Percentiles rank a stretch among this genome's conserved stretches.
phyloP scores from a whole-genome alignment of 2,797 vertebrate species.

The Acanthurus leucopareius region DNA sequence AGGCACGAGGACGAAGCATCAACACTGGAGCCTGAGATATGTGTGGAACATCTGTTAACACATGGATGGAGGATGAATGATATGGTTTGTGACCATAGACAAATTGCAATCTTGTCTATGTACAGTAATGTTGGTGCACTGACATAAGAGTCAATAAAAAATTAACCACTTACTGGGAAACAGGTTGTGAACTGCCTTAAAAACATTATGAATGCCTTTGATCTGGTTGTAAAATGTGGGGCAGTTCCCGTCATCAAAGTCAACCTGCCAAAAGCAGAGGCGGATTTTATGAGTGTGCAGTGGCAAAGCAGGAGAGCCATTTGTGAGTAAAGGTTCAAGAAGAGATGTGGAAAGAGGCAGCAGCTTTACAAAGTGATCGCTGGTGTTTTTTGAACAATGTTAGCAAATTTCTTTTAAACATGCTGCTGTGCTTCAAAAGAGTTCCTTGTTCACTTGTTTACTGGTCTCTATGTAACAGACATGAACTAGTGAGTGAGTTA shows the following conservation, averaged over 20 bases:
- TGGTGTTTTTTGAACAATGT: too few relatives aligned
- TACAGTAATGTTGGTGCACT: not conserved
- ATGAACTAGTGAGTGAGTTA: not conserved
- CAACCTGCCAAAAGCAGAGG: constrained; percentile 76
- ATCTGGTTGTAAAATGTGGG: constrained; percentile 88
- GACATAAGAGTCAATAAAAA: not conserved
- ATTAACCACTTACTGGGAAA: constrained; percentile 75
- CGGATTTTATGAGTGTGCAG: not conserved
- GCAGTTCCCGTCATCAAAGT: constrained; percentile 90
- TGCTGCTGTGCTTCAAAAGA: not conserved
- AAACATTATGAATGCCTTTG: constrained; percentile 86
- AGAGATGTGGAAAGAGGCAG: not conserved
- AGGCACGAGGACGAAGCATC: constrained; percentile 89
- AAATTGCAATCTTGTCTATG: not conserved
- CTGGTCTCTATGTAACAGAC: not conserved
- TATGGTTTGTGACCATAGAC: not conserved
- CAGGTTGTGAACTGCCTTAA: constrained; percentile 79
- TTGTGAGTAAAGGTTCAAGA: not conserved
- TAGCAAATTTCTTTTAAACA: too few relatives aligned
- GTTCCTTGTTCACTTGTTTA: not conserved
- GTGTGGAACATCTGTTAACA: constrained; percentile 77
- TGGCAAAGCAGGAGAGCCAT: not conserved
- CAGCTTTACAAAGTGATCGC: too few relatives aligned
- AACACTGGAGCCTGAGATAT: constrained; percentile 85
- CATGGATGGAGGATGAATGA: not conserved